These are phyloP conservation scores for Tokudaia tokunoshimensis DNA, from an alignment of 2,797 vertebrate genomes.

Conservation along the genomic window DNA sequence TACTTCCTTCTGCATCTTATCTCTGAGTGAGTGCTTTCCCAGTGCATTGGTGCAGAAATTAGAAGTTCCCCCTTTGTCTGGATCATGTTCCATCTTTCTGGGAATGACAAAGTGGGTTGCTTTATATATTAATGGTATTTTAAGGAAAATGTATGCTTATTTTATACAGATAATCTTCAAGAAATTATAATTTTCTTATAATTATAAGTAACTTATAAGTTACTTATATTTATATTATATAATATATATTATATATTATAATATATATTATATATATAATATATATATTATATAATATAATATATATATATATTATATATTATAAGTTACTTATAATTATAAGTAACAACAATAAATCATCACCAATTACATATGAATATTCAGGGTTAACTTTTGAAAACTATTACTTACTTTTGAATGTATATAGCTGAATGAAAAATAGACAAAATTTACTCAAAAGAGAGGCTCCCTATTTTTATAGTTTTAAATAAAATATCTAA, in stretches of 20 bases:
- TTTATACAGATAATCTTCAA: background rate
- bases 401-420: background rate
- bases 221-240: too few species aligned
- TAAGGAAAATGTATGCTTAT: background rate
- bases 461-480: background rate
- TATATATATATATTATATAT: too few species aligned
- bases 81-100: background rate
- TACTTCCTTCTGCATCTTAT: background rate
- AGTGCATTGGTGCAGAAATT: background rate
- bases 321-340: background rate
- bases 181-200: background rate
- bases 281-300: too few species aligned
- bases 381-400: slow-evolving; percentile 4
- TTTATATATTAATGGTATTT: slow-evolving; percentile 4
- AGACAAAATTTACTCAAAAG: background rate
- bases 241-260: too few species aligned
- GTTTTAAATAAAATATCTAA: slow-evolving; percentile 20
- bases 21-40: background rate
- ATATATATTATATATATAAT: too few species aligned
- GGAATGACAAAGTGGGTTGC: background rate
- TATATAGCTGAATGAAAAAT: background rate
- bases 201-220: background rate
- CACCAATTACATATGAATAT: slow-evolving; percentile 12
- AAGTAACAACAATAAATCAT: slow-evolving; percentile 5
- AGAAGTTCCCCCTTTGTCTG: background rate